Evolutionary conservation across 2,797 vertebrate genomes (phyloP).

Genomic region (Labeo calbasu): DNA sequence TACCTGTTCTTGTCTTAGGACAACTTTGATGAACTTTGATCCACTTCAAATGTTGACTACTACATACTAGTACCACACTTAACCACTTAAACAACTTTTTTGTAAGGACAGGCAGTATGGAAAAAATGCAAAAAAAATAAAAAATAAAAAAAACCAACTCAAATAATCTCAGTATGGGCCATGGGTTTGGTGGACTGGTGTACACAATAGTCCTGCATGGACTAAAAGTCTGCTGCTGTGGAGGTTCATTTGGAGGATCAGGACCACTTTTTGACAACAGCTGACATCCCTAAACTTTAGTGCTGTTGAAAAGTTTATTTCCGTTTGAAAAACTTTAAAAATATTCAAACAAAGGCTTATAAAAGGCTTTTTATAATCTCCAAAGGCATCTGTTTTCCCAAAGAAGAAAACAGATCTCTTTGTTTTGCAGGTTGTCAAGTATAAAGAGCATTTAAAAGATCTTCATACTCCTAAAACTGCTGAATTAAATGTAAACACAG

Average conservation of each 20-base stretch:
- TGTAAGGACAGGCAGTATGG: no score
- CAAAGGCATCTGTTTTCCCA: not conserved
- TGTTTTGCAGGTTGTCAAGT: slow-evolving; percentile 7
- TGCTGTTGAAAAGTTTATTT: not conserved
- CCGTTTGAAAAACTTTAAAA: not conserved
- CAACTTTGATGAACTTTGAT: no score
- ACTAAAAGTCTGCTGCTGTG: not conserved
- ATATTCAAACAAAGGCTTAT: not conserved
- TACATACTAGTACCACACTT: no score
- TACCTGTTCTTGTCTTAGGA: no score
- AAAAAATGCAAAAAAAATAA: no score
- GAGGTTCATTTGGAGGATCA: not conserved
- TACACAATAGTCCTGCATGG: not conserved
- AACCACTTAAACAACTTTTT: no score
- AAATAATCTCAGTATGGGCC: not conserved
- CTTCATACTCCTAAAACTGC: not conserved
- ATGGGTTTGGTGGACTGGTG: not conserved
- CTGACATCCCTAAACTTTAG: not conserved
- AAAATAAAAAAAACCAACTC: no score
- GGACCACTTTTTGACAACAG: not conserved
- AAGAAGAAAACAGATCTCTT: not conserved
- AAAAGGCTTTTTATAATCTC: not conserved
- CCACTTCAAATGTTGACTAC: no score
- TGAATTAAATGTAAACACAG: not conserved
- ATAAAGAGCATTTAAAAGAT: slow-evolving; percentile 3